A percentile compares a stretch with the other conserved stretches of the same genome.
Conservation (phyloP, 2,888 invertebrate genomes). For the Tricholauxania praeusta region DNA sequence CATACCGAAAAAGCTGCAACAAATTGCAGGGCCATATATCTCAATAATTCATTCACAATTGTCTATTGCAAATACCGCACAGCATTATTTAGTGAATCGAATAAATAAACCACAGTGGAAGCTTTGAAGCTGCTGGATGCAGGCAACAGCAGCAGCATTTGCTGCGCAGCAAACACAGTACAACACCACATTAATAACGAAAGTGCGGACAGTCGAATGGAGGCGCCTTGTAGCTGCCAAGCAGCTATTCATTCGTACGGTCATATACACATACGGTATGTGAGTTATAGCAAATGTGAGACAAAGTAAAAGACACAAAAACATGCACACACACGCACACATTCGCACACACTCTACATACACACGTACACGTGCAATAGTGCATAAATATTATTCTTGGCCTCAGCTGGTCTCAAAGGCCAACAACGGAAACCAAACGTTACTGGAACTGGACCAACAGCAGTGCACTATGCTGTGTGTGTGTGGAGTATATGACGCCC, state of each 20-base stretch:
- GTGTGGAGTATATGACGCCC: not conserved
- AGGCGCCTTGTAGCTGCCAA: slow-evolving; percentile 28
- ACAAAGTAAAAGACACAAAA: not conserved
- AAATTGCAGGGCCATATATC: slow-evolving; percentile 18
- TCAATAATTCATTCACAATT: slow-evolving; percentile 28
- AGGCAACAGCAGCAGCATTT: not conserved
- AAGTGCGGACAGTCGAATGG: slow-evolving; percentile 33
- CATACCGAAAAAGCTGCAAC: slow-evolving; percentile 1
- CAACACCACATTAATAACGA: slow-evolving; percentile 28
- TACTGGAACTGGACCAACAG: not conserved
- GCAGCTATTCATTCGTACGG: not conserved
- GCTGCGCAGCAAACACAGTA: not conserved
- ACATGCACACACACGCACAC: slow-evolving; percentile 1
- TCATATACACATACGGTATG: not conserved
- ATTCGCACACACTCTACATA: not conserved
- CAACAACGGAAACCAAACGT: slow-evolving; percentile 5
- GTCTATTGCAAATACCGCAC: slow-evolving; percentile 22
- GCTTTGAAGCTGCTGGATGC: not conserved
- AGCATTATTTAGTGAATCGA: slow-evolving; percentile 27
- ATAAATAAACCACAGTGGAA: slow-evolving; percentile 27
- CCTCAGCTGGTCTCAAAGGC: slow-evolving; percentile 26
- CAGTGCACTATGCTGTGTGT: not conserved
- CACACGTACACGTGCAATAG: slow-evolving; percentile 9
- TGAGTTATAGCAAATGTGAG: slow-evolving; percentile 14
- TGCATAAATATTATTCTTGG: slow-evolving; percentile 40